Percentiles rank a stretch among this genome's conserved stretches.
phyloP scores from a whole-genome alignment of 1,140 invertebrate genomes.

The Tetranychus cinnabarinus region DNA sequence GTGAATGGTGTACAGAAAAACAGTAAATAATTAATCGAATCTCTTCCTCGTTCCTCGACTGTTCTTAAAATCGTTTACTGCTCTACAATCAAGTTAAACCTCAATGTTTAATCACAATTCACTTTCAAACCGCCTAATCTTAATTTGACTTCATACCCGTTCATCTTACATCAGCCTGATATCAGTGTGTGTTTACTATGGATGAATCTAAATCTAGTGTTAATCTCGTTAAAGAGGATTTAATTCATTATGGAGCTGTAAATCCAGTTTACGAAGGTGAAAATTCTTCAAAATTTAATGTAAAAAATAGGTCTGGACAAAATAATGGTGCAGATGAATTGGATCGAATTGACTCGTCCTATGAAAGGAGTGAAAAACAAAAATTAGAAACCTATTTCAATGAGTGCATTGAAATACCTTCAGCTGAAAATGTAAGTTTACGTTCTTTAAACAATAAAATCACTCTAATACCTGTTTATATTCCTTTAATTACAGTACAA shows the following conservation, averaged over 20 bases:
- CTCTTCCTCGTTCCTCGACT: too few relatives aligned
- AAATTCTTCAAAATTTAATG: neutral
- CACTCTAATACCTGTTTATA: neutral
- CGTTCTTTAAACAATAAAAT: neutral
- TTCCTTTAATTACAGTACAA: conserved; percentile 18
- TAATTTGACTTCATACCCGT: too few relatives aligned
- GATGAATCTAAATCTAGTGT: neutral
- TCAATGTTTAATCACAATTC: too few relatives aligned
- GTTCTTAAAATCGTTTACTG: too few relatives aligned
- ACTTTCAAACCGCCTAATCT: too few relatives aligned
- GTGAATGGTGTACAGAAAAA: too few relatives aligned
- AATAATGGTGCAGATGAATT: too few relatives aligned
- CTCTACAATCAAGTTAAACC: too few relatives aligned
- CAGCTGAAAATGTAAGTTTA: conserved; percentile 8
- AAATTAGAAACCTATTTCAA: conserved; percentile 12
- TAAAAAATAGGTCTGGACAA: too few relatives aligned
- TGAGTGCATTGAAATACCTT: conserved; percentile 10
- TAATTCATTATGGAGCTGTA: neutral
- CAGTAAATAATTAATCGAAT: too few relatives aligned
- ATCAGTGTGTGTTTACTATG: neutral
- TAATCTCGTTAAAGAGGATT: neutral
- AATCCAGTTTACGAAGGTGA: neutral
- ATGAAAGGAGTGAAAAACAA: neutral
- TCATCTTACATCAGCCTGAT: too few relatives aligned
- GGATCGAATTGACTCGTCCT: too few relatives aligned